phyloP scores from a whole-genome alignment of 2,113 vertebrate genomes.

The Hipposideros armiger region DNA sequence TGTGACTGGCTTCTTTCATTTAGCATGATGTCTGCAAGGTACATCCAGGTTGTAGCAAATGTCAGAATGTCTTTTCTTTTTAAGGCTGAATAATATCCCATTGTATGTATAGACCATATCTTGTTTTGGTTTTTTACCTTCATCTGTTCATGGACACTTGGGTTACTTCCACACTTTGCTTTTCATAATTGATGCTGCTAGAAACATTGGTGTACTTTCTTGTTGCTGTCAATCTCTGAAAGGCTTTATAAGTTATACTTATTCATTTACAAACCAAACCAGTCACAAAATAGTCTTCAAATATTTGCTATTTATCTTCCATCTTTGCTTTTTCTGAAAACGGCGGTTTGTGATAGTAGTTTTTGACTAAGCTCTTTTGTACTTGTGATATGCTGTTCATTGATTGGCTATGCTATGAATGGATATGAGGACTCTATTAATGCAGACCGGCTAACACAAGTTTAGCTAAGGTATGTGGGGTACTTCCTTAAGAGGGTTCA shows the following conservation, averaged over 20 bases:
- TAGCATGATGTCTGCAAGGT: background rate
- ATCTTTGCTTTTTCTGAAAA: conserved; percentile 49
- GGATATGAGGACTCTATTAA: background rate
- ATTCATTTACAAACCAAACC: background rate
- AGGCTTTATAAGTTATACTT: background rate
- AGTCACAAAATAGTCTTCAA: conserved; percentile 27
- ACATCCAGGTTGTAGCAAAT: background rate
- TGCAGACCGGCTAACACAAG: background rate
- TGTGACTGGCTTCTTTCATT: background rate
- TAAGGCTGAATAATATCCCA: background rate
- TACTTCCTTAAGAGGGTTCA: background rate
- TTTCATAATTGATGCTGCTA: background rate
- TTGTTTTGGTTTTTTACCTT: background rate
- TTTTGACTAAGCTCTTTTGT: conserved; percentile 8
- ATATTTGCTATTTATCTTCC: background rate
- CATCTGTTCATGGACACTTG: background rate
- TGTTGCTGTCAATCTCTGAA: background rate
- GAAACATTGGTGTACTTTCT: background rate
- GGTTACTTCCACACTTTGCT: background rate
- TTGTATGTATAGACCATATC: background rate
- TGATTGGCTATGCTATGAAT: background rate
- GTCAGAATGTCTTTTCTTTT: conserved; percentile 4
- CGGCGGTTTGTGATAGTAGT: background rate
- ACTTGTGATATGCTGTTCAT: background rate
- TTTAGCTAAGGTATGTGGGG: background rate